Base-by-base conservation (phyloP, 2,113 vertebrate species). In the Neolamprologus hecqui region DNA sequence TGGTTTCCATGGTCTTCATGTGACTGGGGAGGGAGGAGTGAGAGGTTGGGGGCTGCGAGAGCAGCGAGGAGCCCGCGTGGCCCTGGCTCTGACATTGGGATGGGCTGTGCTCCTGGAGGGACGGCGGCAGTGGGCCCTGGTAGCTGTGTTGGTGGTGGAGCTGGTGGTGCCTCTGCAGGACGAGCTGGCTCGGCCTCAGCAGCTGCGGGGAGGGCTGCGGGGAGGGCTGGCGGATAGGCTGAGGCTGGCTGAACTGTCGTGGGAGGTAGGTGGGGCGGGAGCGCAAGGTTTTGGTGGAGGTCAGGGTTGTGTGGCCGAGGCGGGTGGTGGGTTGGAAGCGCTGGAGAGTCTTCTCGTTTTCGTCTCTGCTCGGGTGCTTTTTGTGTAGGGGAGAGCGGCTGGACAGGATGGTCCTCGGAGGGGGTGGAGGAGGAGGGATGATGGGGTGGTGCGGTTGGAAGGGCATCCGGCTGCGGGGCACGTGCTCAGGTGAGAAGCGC, bases 371-470 rank as follows among this genome's bases (percentile, higher is more conserved):
- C 19, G 89, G 70, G n/a, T 93, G 89, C 8, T 84, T 94, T 80
- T 95, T 96, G 94, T 93, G 94, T 2, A 93, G 85, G 2, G 94
- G 90, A 1, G 94, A 93, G 8, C 94, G 94, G 75, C 68, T 89
- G 53, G 92, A 84, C 77, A 96, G 84, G 84, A 96, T 88, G 60
- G 92, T 89, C 40, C 96, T 90, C 1, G 91, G 94, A 11, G 96
- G 96, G 60, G 97, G 94, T 84, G 97, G 97, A 0, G 96, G 96
- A 17, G 95, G 94, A 4, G 96, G 95, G 83, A 97, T 97, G 89
- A 96, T 95, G 82, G 97, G 97, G 1, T 97, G 96, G 2, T 97
- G 95, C 0, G 96, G 96, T 2, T 96, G 96, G 91, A 96, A 94
- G 91, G 96, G 94, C 85, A 96, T 97, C 23, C 95, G 94, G 73